Evolutionary conservation across 35 echinoderm and acorn worm species (phyloP).

Genomic region (Apostichopus californicus): DNA sequence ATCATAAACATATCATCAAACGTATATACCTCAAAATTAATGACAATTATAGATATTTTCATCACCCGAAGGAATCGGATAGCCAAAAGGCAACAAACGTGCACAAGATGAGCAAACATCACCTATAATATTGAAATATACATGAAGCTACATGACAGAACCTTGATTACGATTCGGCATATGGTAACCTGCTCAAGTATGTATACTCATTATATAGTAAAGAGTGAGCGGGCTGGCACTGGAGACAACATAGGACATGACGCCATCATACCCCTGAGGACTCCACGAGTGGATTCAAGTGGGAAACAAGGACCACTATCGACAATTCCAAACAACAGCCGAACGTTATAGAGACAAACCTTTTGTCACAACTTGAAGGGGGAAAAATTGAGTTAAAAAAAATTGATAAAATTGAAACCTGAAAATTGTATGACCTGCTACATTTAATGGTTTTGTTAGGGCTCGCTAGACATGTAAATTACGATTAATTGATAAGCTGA

Average conservation of each 20-base stretch:
- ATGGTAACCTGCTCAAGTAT: neutral
- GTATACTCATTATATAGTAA: neutral
- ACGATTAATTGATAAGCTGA: too few species aligned
- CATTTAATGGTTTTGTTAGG: too few species aligned
- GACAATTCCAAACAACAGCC: neutral
- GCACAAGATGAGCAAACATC: too few species aligned
- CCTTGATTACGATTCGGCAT: neutral
- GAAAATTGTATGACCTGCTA: too few species aligned
- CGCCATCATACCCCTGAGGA: neutral
- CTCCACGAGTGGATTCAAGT: neutral
- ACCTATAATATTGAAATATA: neutral
- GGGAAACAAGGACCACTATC: neutral
- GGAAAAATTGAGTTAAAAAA: neutral
- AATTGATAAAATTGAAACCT: too few species aligned
- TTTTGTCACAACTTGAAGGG: neutral
- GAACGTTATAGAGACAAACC: neutral
- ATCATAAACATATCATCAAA: too few species aligned
- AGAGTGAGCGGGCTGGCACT: neutral
- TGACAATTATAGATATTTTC: too few species aligned
- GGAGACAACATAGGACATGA: neutral
- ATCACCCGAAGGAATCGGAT: too few species aligned
- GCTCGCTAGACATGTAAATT: too few species aligned
- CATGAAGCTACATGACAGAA: neutral
- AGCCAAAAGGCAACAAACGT: too few species aligned
- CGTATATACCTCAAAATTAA: too few species aligned